Conservation (phyloP, 2,113 vertebrate genomes). For the Columbina picui region DNA sequence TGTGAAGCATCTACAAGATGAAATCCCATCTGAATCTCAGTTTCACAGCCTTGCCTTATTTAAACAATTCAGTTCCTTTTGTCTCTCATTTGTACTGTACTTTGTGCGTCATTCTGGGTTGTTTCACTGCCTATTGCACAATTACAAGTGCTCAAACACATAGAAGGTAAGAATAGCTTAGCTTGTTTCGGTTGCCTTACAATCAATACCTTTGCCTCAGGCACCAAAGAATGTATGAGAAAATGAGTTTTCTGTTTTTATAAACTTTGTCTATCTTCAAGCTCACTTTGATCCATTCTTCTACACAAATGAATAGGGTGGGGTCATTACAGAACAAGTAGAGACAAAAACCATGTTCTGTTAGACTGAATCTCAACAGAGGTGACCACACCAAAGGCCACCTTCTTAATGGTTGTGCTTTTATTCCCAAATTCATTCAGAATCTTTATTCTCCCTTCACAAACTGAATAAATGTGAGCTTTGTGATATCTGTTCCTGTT, state of each 20-base stretch:
- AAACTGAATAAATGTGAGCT: not conserved
- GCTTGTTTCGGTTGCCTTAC: constrained; percentile 62
- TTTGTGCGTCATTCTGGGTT: not conserved
- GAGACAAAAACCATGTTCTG: constrained; percentile 14
- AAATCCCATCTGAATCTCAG: not conserved
- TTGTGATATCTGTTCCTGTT: not conserved
- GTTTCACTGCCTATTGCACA: constrained; percentile 19
- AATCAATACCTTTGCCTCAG: constrained; percentile 63
- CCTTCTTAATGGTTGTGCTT: not conserved
- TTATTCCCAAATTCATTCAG: not conserved
- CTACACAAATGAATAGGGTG: constrained; percentile 36
- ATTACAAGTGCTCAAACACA: constrained; percentile 8
- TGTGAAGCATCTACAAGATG: not conserved
- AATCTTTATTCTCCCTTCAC: constrained; percentile 33
- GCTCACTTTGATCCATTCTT: constrained; percentile 72
- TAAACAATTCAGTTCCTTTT: constrained; percentile 56
- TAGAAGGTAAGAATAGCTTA: constrained; percentile 15
- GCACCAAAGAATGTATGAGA: constrained; percentile 28
- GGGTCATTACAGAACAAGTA: constrained; percentile 30
- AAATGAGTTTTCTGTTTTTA: constrained; percentile 64
- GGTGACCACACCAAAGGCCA: constrained; percentile 57
- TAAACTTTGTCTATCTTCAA: constrained; percentile 60
- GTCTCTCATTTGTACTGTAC: constrained; percentile 28
- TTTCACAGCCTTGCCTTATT: constrained; percentile 33
- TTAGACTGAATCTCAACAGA: constrained; percentile 26